These are phyloP conservation scores for Bufo bufo DNA, from an alignment of 2,113 vertebrate genomes.

Conservation along the genomic window DNA sequence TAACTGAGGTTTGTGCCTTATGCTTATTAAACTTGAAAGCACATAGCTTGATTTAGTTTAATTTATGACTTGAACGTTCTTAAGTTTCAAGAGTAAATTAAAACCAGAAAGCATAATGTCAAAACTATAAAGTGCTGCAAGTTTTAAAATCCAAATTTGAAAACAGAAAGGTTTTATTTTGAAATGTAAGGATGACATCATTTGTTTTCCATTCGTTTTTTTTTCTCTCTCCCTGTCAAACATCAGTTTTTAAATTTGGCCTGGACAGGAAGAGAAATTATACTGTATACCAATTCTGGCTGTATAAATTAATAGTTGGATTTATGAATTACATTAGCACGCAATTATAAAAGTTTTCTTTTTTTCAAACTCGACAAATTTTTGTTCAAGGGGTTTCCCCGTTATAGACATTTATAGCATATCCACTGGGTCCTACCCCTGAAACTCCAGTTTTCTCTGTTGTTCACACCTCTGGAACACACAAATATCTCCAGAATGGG, in stretches of 20 bases:
- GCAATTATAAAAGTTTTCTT: background rate
- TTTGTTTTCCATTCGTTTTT: constrained; percentile 17
- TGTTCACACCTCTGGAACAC: no score
- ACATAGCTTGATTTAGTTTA: constrained; percentile 34
- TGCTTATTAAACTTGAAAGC: constrained; percentile 44
- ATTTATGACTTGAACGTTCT: constrained; percentile 44
- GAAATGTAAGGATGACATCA: constrained; percentile 31
- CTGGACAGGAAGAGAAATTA: no score
- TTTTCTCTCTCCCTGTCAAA: background rate
- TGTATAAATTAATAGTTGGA: background rate
- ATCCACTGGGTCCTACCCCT: no score
- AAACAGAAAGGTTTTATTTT: constrained; percentile 34
- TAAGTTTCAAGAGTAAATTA: constrained; percentile 48
- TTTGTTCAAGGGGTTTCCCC: no score
- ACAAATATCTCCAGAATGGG: no score
- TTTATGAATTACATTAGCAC: background rate
- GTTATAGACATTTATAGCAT: no score
- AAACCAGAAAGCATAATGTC: constrained; percentile 45
- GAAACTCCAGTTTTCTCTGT: no score
- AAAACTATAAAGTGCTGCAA: constrained; percentile 33
- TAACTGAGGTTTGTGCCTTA: constrained; percentile 43
- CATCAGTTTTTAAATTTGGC: background rate
- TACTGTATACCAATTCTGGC: no score
- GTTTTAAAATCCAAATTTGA: constrained; percentile 35
- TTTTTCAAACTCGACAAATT: no score